These are phyloP conservation scores for Gonatopus flavifemur DNA, from an alignment of 1,140 invertebrate species.

Conservation along the genomic window DNA sequence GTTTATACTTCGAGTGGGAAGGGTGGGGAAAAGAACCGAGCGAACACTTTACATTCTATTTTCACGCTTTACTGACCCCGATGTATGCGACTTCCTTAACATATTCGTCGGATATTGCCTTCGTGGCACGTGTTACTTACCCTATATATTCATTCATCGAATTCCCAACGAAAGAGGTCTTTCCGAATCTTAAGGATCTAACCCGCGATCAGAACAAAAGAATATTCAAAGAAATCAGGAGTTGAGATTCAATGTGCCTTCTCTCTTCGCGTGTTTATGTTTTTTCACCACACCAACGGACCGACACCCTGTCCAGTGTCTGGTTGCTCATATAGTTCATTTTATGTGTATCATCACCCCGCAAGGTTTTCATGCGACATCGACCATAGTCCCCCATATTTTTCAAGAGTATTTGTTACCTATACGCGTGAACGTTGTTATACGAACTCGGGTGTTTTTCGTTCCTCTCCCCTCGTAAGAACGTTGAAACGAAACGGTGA, in stretches of 20 bases:
- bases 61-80: conserved; percentile 56
- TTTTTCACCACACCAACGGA: no score
- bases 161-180: no score
- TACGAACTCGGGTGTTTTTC: no score
- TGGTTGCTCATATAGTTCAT: conserved; percentile 43
- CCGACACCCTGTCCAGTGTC: no score
- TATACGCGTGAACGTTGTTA: no score
- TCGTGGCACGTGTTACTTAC: conserved; percentile 41
- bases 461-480: background rate
- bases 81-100: conserved; percentile 52
- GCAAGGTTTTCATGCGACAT: conserved; percentile 55
- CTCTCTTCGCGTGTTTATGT: no score
- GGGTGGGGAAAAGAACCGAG: conserved; percentile 21
- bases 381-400: conserved; percentile 50
- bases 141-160: conserved; percentile 35
- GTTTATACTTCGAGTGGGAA: conserved; percentile 13
- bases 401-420: no score
- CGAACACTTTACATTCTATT: conserved; percentile 56
- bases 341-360: conserved; percentile 54
- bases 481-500: no score
- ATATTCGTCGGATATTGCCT: conserved; percentile 52
- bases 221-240: no score
- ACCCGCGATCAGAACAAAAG: no score
- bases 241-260: no score
- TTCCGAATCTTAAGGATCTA: no score